Base-by-base conservation (phyloP, 1,140 invertebrate species). In the Rhyacophila brunnea region DNA sequence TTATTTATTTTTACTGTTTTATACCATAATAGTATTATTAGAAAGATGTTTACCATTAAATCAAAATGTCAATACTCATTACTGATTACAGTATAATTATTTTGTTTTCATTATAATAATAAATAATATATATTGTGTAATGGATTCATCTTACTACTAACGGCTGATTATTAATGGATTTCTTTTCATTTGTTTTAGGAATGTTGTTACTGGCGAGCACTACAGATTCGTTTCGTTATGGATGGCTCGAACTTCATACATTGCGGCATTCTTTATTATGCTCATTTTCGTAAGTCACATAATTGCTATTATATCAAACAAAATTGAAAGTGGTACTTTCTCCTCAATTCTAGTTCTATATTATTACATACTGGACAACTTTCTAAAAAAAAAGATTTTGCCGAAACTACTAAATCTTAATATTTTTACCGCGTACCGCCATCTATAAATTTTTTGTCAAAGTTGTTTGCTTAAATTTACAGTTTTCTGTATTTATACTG, bases 141-240 rank as follows among this genome's bases (percentile, higher is more conserved):
- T n/a, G n/a, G n/a, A n/a, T n/a, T n/a, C n/a, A n/a, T n/a, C n/a
- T n/a, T n/a, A n/a, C n/a, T n/a, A n/a, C n/a, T n/a, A n/a, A 28
- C 9, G 23, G 23, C 23, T 3, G 23, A 40, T 13, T 40, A 4
- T 40, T n/a, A 40, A 40, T 40, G 3, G 3, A n/a, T 15, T 40
- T n/a, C 15, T 44, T 56, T 43, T 42, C 44, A 46, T 58, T 62
- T 58, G 55, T 80, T 80, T 40, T 67, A 92, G 96, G 67, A 98
- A 99, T 80, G 93, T 99, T 36, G 91, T 98, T 32, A 97, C 94
- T 15, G 95, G 96, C n/a, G 96, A 99, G 71, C 95, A 99, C 74
- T 99, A 97, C 76, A 87, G 96, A 60, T 99, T 99, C 80, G 94
- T 99, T 15, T 95, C 90, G 66, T 93, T 96, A 86, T 93, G 95